These are phyloP conservation scores for Danio aesculapii DNA, from an alignment of 2,797 vertebrate genomes.

Conservation along the genomic window DNA sequence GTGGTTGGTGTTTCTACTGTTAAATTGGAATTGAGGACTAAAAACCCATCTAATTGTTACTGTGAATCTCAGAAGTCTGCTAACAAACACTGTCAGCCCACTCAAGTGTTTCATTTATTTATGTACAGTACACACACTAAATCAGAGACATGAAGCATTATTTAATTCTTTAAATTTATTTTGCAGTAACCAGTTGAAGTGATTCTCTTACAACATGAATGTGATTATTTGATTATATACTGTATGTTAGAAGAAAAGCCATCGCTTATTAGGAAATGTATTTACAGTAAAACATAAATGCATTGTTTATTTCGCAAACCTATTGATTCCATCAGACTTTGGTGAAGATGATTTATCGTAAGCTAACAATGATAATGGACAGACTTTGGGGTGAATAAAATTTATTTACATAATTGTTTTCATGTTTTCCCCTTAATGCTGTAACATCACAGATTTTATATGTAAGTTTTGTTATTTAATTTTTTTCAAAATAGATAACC, in stretches of 20 bases:
- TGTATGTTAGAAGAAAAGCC: conserved; percentile 13
- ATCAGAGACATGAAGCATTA: not conserved
- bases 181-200: conserved; percentile 18
- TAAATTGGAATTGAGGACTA: too few species aligned
- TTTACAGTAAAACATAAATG: conserved; percentile 20
- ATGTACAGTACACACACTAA: not conserved
- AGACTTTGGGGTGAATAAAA: conserved; percentile 26
- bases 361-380: conserved; percentile 7
- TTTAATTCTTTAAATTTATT: conserved; percentile 1
- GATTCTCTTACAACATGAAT: conserved; percentile 28
- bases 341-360: conserved; percentile 11
- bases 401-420: conserved; percentile 37
- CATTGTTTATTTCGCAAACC: conserved; percentile 38
- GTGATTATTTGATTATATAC: conserved; percentile 25
- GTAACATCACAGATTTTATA: conserved; percentile 22
- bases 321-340: conserved; percentile 37
- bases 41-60: too few species aligned
- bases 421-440: not conserved
- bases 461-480: not conserved
- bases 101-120: not conserved
- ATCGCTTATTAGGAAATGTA: conserved; percentile 23
- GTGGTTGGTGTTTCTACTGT: too few species aligned
- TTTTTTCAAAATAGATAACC: conserved; percentile 7
- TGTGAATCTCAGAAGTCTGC: too few species aligned
- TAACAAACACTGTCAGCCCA: not conserved